These are phyloP conservation scores for Paralichthys olivaceus DNA, from an alignment of 2,113 vertebrate species.

Conservation along the genomic window DNA sequence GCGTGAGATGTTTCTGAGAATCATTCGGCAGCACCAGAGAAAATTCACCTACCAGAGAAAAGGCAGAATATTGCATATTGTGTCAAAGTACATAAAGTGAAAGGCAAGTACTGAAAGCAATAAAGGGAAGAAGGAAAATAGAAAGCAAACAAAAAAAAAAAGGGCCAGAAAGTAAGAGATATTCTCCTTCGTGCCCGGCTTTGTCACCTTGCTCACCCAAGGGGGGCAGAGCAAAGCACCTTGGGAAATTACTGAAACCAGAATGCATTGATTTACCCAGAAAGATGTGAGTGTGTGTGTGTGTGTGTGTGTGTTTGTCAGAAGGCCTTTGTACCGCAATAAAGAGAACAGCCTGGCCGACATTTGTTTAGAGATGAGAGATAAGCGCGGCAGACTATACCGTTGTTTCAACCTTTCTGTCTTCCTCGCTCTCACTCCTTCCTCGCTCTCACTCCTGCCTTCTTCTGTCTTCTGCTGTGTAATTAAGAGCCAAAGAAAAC, in stretches of 20 bases:
- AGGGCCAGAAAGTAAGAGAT: slow-evolving; percentile 74
- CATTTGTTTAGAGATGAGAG: slow-evolving; percentile 77
- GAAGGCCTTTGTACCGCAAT: slow-evolving; percentile 78
- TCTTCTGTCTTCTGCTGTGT: slow-evolving; percentile 68
- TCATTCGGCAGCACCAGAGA: no score
- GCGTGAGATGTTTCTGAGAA: no score
- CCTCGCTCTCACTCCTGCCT: slow-evolving; percentile 43
- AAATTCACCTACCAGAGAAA: background rate
- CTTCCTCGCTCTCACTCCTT: background rate
- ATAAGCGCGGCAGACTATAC: slow-evolving; percentile 64
- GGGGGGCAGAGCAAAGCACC: slow-evolving; percentile 85
- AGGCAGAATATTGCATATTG: background rate
- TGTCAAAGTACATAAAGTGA: background rate
- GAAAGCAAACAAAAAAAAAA: slow-evolving; percentile 45
- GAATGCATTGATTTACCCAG: slow-evolving; percentile 91
- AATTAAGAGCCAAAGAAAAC: slow-evolving; percentile 80
- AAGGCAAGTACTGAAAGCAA: slow-evolving; percentile 8
- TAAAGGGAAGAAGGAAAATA: slow-evolving; percentile 16
- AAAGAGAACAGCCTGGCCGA: slow-evolving; percentile 77
- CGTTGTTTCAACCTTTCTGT: slow-evolving; percentile 55
- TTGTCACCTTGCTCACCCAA: slow-evolving; percentile 89
- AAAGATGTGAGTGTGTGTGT: slow-evolving; percentile 68
- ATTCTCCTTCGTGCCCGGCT: slow-evolving; percentile 84
- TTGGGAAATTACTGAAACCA: slow-evolving; percentile 95
- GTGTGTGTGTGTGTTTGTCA: slow-evolving; percentile 63